phyloP scores from a whole-genome alignment of 2,113 vertebrate species.

The Tichodroma muraria region DNA sequence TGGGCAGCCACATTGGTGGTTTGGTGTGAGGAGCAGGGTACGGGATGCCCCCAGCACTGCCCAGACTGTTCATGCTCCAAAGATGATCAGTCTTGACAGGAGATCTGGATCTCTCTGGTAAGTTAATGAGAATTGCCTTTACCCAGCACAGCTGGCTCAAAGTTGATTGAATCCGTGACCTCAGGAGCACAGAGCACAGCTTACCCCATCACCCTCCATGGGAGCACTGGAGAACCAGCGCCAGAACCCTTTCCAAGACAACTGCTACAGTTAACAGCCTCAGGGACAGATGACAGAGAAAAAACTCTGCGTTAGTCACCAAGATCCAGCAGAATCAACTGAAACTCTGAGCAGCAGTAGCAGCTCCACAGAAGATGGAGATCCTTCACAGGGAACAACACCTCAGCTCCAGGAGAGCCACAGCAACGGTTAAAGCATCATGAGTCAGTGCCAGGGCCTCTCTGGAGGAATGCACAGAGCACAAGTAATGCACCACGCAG shows the following conservation, averaged over 20 bases:
- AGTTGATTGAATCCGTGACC: background rate
- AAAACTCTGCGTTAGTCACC: background rate
- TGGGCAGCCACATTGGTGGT: background rate
- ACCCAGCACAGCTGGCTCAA: fast-evolving
- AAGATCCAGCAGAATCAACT: background rate
- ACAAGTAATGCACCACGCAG: background rate
- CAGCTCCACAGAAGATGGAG: background rate
- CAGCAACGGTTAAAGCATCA: background rate
- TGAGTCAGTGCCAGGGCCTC: constrained; percentile 1
- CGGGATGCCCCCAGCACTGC: background rate
- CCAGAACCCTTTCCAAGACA: background rate
- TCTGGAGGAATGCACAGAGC: background rate
- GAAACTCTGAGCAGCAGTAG: background rate
- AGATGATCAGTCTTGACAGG: background rate
- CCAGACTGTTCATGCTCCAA: background rate
- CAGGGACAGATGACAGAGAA: background rate
- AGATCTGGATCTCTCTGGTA: background rate
- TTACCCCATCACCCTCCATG: fast-evolving
- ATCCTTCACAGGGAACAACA: background rate
- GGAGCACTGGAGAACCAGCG: background rate
- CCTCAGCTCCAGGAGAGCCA: background rate
- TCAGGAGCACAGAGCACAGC: background rate
- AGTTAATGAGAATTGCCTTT: background rate
- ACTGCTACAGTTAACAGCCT: background rate
- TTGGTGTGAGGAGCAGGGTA: background rate